These are phyloP conservation scores for Himantopus leucocephalus DNA, from an alignment of 2,113 vertebrate genomes.

Conservation along the genomic window DNA sequence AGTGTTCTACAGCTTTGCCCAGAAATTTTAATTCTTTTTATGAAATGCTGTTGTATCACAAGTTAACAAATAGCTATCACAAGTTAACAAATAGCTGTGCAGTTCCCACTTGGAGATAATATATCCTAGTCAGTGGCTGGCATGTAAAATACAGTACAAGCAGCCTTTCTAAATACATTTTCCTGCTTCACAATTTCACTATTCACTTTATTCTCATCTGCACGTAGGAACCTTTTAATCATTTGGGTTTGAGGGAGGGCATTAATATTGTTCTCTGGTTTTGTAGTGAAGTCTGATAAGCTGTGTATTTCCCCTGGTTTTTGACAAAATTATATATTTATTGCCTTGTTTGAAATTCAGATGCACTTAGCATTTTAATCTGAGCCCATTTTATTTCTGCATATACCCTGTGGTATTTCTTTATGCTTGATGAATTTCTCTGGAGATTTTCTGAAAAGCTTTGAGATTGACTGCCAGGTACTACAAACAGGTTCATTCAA, in stretches of 20 bases:
- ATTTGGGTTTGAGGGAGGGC: neutral
- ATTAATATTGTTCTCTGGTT: neutral
- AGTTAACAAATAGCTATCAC: neutral
- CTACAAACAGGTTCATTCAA: slow-evolving; percentile 46
- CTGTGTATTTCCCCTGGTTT: neutral
- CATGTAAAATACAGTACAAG: neutral
- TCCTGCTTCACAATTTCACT: neutral
- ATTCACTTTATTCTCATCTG: neutral
- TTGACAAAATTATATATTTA: neutral
- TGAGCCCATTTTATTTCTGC: slow-evolving; percentile 19
- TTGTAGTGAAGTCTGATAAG: slow-evolving; percentile 7
- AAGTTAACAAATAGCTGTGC: neutral
- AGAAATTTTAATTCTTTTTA: neutral
- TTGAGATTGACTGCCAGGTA: slow-evolving; percentile 44
- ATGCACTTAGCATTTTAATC: slow-evolving; percentile 4
- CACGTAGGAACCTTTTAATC: neutral
- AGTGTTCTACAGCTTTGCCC: neutral
- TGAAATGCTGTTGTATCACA: neutral
- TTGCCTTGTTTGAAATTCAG: neutral
- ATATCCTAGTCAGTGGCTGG: neutral
- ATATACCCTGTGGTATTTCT: neutral
- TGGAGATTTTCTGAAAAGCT: slow-evolving; percentile 21
- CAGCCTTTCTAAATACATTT: neutral
- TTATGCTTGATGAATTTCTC: slow-evolving; percentile 38
- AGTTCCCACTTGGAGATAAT: neutral